Conservation (phyloP, 2,113 vertebrate species). For the Channa argus region DNA sequence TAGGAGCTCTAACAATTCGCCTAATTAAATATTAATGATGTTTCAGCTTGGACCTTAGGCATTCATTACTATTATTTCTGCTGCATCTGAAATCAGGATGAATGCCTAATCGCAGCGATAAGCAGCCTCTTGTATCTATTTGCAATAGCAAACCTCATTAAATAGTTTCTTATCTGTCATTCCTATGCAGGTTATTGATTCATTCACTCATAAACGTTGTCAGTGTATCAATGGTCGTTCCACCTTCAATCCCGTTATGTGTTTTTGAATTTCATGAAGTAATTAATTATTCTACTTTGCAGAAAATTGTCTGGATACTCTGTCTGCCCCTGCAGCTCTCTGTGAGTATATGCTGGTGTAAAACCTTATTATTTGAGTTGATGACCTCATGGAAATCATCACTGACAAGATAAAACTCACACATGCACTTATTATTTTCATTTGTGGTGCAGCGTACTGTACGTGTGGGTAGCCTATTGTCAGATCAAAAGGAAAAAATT, state of each 20-base stretch:
- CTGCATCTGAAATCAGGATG: constrained; percentile 53
- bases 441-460: neutral
- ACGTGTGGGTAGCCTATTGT: neutral
- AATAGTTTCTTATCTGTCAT: constrained; percentile 30
- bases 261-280: constrained; percentile 27
- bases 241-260: constrained; percentile 2
- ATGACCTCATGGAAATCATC: constrained; percentile 40
- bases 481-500: constrained; percentile 25
- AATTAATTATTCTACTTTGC: constrained; percentile 13
- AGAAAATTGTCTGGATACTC: constrained; percentile 14
- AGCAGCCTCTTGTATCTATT: constrained; percentile 41
- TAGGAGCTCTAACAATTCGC: constrained; percentile 67
- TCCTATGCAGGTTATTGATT: constrained; percentile 21
- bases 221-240: constrained; percentile 22
- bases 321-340: constrained; percentile 11
- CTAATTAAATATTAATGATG: constrained; percentile 82
- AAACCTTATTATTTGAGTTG: constrained; percentile 17
- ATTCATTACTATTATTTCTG: constrained; percentile 75
- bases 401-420: constrained; percentile 8
- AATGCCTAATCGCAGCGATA: constrained; percentile 41
- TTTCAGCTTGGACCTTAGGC: constrained; percentile 71
- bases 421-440: neutral
- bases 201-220: constrained; percentile 9
- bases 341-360: neutral
- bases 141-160: constrained; percentile 27